Evolutionary conservation across 2,888 invertebrate genomes (phyloP), one percentile per base, ranked within the genome.

Genomic region (Clusia tigrina): DNA sequence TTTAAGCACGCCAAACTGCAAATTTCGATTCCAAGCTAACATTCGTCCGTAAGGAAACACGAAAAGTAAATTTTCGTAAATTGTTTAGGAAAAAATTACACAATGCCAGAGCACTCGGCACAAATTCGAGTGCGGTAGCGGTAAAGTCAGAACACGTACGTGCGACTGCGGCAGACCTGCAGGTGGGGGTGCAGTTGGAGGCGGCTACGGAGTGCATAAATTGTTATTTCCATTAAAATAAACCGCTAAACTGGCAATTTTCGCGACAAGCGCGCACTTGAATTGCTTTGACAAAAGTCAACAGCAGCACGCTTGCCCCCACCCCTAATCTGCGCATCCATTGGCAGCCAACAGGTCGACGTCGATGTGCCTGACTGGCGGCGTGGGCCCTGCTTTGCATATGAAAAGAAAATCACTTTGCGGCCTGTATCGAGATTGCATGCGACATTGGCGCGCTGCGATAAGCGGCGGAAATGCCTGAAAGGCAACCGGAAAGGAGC

Each of bases 241-340:
- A 79, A 80, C 70, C 73, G 80, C 74, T 78, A 77, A 80, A 76
- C 74, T 75, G 77, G 72, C 80, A 73, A 73, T 69, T 70, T 71
- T 67, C 66, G 32, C 42, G 48, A 20, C 48, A 22, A 48, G 18
- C 5, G 22, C 48, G 18, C 20, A 48, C 22, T 48, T 20, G 20
- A 48, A 18, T 48, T 48, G 20, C 22, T 15, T 18, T 6, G 2
- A 3, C 48, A 18, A 20, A 18, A 48, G 48, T 22, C 48, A 18
- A 48, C 6, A 3, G 18, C 48, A 20, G 15, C 42, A 9, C 32
- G 12, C 32, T 9, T 12, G 6, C 32, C 32, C 32, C 6, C 32
- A 9, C n/a, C n/a, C n/a, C 32, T 32, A 32, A 32, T 6, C 32
- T 32, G 6, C 6, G 32, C 32, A 32, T 9, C 32, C 6, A 12